phyloP scores from a whole-genome alignment of 2,797 vertebrate species.

The Lutjanus argentimaculatus region DNA sequence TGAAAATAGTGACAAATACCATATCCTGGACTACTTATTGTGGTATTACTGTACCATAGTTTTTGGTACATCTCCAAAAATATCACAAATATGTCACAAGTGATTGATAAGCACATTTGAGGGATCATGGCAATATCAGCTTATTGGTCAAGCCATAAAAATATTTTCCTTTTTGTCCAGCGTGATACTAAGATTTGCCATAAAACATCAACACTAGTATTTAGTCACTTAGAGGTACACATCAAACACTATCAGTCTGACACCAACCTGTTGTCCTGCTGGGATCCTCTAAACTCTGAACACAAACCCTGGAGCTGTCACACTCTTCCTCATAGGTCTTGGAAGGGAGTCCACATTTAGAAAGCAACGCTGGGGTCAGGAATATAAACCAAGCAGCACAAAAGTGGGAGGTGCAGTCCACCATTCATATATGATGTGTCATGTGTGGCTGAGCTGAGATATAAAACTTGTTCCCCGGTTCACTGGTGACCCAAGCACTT shows the following conservation, averaged over 20 bases:
- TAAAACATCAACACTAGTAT: not conserved
- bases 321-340: conserved; percentile 45
- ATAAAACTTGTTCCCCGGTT: conserved; percentile 3
- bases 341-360: conserved; percentile 75
- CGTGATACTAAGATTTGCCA: not conserved
- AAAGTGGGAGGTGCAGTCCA: conserved; percentile 54
- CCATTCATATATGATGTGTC: conserved; percentile 59
- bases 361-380: conserved; percentile 63
- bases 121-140: too few species aligned
- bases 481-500: conserved; percentile 11
- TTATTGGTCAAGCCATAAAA: not conserved
- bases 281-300: conserved; percentile 49
- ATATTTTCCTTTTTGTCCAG: not conserved
- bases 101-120: too few species aligned
- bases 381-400: conserved; percentile 61
- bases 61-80: too few species aligned
- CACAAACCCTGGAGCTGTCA: conserved; percentile 44
- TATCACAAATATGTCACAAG: too few species aligned
- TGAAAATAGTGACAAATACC: too few species aligned
- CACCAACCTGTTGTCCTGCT: conserved; percentile 55
- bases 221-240: not conserved
- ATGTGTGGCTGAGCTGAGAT: conserved; percentile 59
- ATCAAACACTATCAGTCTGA: conserved; percentile 6
- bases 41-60: too few species aligned
- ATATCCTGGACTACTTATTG: too few species aligned